These are phyloP conservation scores for Corythornis madagascariensis DNA, from an alignment of 2,113 vertebrate species.

Conservation along the genomic window DNA sequence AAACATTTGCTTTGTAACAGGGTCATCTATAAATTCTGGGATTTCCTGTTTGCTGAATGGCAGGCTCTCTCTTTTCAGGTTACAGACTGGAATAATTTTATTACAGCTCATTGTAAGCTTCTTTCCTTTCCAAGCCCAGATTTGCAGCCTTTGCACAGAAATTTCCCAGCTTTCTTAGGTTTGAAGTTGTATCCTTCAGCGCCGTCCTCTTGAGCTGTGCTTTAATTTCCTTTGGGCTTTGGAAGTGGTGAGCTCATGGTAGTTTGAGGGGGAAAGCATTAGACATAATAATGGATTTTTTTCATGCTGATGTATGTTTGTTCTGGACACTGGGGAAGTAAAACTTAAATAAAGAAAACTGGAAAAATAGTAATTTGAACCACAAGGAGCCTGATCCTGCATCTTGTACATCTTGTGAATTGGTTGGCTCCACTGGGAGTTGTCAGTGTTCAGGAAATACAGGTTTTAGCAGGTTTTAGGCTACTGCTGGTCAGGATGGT, in stretches of 20 bases:
- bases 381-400: not conserved
- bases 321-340: not conserved
- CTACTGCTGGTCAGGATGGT: not conserved
- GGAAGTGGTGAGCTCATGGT: constrained; percentile 56
- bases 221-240: constrained; percentile 63
- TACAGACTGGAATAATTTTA: constrained; percentile 50
- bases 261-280: constrained; percentile 45
- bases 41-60: constrained; percentile 76
- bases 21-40: constrained; percentile 80
- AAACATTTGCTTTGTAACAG: constrained; percentile 78
- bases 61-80: constrained; percentile 32
- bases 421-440: not conserved
- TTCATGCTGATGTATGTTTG: not conserved
- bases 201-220: not conserved
- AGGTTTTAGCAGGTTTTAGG: not conserved
- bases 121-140: constrained; percentile 18
- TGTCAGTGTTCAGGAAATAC: not conserved
- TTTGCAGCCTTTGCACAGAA: constrained; percentile 35
- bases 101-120: constrained; percentile 16
- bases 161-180: constrained; percentile 53
- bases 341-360: not conserved
- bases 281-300: not conserved
- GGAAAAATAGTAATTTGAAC: not conserved
- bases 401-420: not conserved
- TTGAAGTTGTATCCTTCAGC: constrained; percentile 49